phyloP scores from a whole-genome alignment of 53 echinoderm and acorn worm genomes.

The Arbacia lixula region DNA sequence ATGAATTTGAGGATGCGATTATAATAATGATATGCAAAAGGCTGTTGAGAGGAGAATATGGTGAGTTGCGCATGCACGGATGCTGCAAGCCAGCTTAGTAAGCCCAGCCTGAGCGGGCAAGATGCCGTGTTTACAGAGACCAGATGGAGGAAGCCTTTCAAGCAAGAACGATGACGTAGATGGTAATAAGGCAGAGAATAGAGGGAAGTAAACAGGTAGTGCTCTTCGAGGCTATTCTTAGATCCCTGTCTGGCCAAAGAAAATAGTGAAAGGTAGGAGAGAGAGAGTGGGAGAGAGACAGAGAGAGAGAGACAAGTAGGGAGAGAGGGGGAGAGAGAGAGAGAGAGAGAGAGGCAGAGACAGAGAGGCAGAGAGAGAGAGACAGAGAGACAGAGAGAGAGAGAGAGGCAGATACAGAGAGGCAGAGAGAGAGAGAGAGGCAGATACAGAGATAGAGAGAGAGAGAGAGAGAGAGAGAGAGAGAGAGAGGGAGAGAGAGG shows the following conservation, averaged over 20 bases:
- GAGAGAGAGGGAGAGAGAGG: not conserved
- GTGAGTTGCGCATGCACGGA: too few relatives aligned
- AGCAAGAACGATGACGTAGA: slow-evolving; percentile 55
- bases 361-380: not conserved
- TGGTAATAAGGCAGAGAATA: slow-evolving; percentile 53
- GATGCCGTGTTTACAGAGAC: slow-evolving; percentile 45
- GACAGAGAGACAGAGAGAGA: not conserved
- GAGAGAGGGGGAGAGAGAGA: not conserved
- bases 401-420: not conserved
- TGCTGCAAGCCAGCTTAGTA: too few relatives aligned
- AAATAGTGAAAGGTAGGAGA: not conserved
- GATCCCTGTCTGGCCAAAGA: slow-evolving; percentile 26
- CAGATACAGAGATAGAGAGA: too few relatives aligned
- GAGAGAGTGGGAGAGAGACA: slow-evolving; percentile 9
- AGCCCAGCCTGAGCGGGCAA: not conserved
- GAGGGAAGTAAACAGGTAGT: slow-evolving; percentile 31
- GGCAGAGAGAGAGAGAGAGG: not conserved
- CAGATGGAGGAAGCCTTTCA: slow-evolving; percentile 36
- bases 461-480: not conserved
- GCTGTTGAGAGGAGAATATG: too few relatives aligned
- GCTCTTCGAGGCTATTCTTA: slow-evolving; percentile 38
- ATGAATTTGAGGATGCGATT: too few relatives aligned
- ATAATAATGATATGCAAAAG: too few relatives aligned
- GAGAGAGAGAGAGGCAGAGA: not conserved
- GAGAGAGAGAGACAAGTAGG: not conserved